These are phyloP conservation scores for Tenodera sinensis DNA, from an alignment of 2,888 invertebrate genomes.

Conservation along the genomic window DNA sequence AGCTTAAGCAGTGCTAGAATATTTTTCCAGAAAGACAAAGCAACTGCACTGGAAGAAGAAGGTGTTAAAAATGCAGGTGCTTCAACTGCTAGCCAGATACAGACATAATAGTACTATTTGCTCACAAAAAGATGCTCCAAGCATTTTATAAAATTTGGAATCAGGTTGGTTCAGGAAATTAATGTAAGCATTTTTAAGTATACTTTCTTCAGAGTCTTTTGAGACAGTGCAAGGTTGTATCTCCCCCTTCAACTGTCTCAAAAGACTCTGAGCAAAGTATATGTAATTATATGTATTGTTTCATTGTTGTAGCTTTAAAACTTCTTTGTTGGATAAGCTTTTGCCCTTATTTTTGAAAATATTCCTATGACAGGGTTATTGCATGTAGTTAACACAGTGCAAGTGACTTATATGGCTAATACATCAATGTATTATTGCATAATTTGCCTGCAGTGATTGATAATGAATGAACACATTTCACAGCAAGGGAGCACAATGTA, in stretches of 20 bases:
- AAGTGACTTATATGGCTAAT: too few species aligned
- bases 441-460: too few species aligned
- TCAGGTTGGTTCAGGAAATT: neutral
- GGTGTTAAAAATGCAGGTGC: neutral
- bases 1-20: constrained; percentile 92
- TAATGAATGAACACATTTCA: too few species aligned
- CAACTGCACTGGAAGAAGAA: constrained; percentile 1
- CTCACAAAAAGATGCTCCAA: neutral
- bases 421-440: too few species aligned
- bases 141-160: neutral
- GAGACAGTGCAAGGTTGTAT: too few species aligned
- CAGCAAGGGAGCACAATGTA: too few species aligned
- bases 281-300: neutral
- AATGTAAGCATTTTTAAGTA: neutral
- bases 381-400: too few species aligned
- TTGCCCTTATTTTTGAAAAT: neutral
- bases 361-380: too few species aligned
- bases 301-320: neutral
- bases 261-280: too few species aligned
- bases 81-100: neutral
- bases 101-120: neutral
- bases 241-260: too few species aligned
- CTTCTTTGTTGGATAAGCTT: neutral
- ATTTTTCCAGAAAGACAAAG: constrained; percentile 68
- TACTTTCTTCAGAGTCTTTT: too few species aligned